These are phyloP conservation scores for Rhyacophila evoluta DNA, from an alignment of 2,888 invertebrate genomes.

Conservation along the genomic window DNA sequence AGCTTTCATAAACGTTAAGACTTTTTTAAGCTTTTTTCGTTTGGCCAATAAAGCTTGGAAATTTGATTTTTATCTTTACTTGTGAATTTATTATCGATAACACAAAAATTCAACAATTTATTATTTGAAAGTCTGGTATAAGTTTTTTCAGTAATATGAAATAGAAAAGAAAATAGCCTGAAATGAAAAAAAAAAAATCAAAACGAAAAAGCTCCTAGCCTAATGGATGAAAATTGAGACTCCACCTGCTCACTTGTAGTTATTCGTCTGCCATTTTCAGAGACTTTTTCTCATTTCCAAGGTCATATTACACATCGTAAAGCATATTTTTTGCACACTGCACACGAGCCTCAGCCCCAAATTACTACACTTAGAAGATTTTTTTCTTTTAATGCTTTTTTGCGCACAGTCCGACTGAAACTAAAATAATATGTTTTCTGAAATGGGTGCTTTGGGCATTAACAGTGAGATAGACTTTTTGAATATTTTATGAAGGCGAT, in stretches of 20 bases:
- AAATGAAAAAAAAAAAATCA: background rate
- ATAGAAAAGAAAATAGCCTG: background rate
- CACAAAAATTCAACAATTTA: no score
- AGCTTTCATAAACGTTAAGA: no score
- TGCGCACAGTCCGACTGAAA: background rate
- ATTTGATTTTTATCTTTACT: no score
- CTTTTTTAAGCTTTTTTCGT: no score
- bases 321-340: background rate
- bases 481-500: background rate
- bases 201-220: background rate
- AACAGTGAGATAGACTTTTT: background rate
- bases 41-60: no score
- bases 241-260: background rate
- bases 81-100: no score
- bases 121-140: background rate
- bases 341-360: background rate
- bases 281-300: background rate
- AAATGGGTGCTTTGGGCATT: background rate
- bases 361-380: background rate
- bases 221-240: background rate
- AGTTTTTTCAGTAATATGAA: background rate
- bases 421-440: constrained; percentile 8
- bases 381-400: background rate
- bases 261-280: background rate
- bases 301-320: background rate